These are phyloP conservation scores for Hippocampus kuda DNA, from an alignment of 2,797 vertebrate species.

Conservation along the genomic window DNA sequence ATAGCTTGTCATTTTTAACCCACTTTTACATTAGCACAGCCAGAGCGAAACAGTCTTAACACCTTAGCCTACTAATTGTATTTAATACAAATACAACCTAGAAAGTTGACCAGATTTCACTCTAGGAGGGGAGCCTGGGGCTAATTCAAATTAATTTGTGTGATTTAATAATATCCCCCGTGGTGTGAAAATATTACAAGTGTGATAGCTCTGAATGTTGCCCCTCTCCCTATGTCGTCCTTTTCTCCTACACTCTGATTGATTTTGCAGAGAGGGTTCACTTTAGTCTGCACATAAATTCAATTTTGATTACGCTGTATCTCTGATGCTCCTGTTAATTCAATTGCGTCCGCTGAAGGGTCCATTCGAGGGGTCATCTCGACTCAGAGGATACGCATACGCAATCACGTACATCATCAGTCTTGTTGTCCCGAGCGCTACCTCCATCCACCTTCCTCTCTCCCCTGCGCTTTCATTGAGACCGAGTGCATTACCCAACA, in stretches of 20 bases:
- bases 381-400: constrained; percentile 63
- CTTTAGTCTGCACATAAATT: constrained; percentile 61
- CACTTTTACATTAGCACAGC: constrained; percentile 41
- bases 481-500: constrained; percentile 56
- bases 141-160: constrained; percentile 52
- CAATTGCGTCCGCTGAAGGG: constrained; percentile 65
- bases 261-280: constrained; percentile 58
- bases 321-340: constrained; percentile 69
- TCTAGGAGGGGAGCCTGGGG: constrained; percentile 32
- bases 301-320: constrained; percentile 68
- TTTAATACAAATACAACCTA: constrained; percentile 10
- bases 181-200: constrained; percentile 53
- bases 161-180: constrained; percentile 50
- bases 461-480: constrained; percentile 43
- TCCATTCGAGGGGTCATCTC: constrained; percentile 58
- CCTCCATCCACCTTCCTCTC: constrained; percentile 24
- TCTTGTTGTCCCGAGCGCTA: constrained; percentile 32
- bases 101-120: constrained; percentile 35
- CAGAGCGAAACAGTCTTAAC: constrained; percentile 11
- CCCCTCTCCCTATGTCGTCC: constrained; percentile 39
- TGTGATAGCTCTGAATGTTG: constrained; percentile 56
- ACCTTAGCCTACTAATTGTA: constrained; percentile 17
- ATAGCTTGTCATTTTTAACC: constrained; percentile 55
- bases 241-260: constrained; percentile 62
- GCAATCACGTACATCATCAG: constrained; percentile 44